Conservation (phyloP, 2,113 vertebrate species). For the Python bivittatus region DNA sequence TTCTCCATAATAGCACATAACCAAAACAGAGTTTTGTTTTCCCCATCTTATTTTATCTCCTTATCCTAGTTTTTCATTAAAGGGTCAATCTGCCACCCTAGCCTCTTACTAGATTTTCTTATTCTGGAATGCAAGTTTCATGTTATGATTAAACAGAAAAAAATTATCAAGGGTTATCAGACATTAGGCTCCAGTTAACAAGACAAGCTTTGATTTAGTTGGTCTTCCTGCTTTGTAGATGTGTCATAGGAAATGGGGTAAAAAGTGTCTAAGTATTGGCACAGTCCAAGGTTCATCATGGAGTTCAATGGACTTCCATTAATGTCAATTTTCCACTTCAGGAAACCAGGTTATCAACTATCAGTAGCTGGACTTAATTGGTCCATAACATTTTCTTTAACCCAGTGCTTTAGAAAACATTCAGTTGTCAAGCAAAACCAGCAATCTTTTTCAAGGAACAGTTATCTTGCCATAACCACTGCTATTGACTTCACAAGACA, state of each 20-base stretch:
- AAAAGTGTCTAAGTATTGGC: neutral
- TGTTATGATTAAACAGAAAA: neutral
- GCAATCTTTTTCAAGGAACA: neutral
- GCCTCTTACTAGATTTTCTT: neutral
- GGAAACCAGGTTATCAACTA: neutral
- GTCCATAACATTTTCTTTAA: neutral
- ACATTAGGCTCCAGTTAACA: neutral
- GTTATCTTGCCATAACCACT: neutral
- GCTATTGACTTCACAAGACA: neutral
- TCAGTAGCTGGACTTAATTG: neutral
- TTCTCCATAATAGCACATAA: too few species aligned
- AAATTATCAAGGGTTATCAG: neutral
- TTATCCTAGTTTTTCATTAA: neutral
- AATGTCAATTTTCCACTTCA: neutral
- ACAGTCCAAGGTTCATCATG: neutral
- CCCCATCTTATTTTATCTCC: neutral
- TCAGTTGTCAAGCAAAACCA: neutral
- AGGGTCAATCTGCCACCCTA: neutral
- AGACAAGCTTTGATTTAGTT: neutral
- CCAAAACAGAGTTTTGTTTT: neutral
- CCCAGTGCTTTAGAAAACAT: neutral
- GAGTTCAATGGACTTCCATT: neutral
- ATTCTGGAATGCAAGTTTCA: neutral
- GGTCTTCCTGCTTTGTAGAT: neutral
- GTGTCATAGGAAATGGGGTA: neutral